Evolutionary conservation across 2,797 vertebrate genomes (phyloP).

Genomic region (Pampus argenteus): DNA sequence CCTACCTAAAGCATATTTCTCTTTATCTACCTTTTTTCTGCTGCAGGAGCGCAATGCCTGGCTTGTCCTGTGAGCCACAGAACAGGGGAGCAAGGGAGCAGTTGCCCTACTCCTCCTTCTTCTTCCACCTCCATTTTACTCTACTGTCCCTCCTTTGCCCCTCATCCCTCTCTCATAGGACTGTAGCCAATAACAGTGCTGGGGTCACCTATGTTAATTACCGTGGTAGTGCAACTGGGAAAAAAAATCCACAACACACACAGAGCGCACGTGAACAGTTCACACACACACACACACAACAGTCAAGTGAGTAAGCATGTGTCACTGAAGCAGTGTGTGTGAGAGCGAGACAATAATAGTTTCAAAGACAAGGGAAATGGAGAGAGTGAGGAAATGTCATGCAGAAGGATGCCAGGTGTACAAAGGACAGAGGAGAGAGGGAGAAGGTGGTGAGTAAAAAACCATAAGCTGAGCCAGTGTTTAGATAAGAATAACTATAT

Average conservation of each 20-base stretch:
- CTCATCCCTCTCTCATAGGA: slow-evolving; percentile 65
- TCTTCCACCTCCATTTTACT: slow-evolving; percentile 48
- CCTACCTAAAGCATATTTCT: slow-evolving; percentile 25
- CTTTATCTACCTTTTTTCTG: slow-evolving; percentile 1
- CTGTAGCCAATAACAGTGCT: slow-evolving; percentile 81
- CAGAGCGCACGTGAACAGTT: slow-evolving; percentile 21
- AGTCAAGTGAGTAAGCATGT: slow-evolving; percentile 63
- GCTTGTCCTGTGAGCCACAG: slow-evolving; percentile 60
- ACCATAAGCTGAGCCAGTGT: slow-evolving; percentile 17
- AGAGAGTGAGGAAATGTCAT: slow-evolving; percentile 67
- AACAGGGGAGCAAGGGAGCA: slow-evolving; percentile 57
- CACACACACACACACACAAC: slow-evolving; percentile 48
- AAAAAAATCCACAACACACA: slow-evolving; percentile 67
- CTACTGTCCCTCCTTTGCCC: slow-evolving; percentile 45
- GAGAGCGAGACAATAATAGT: slow-evolving; percentile 61
- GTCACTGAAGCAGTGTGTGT: slow-evolving; percentile 50
- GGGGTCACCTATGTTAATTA: slow-evolving; percentile 91
- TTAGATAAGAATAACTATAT: slow-evolving; percentile 35
- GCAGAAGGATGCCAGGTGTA: slow-evolving; percentile 49
- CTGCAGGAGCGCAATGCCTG: slow-evolving; percentile 52
- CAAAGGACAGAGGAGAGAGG: slow-evolving; percentile 42
- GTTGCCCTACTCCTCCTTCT: slow-evolving; percentile 42
- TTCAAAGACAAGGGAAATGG: slow-evolving; percentile 65
- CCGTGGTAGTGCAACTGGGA: slow-evolving; percentile 82
- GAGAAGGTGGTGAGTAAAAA: slow-evolving; percentile 16